phyloP scores from a whole-genome alignment of 2,113 vertebrate species.

The Microtus ochrogaster region DNA sequence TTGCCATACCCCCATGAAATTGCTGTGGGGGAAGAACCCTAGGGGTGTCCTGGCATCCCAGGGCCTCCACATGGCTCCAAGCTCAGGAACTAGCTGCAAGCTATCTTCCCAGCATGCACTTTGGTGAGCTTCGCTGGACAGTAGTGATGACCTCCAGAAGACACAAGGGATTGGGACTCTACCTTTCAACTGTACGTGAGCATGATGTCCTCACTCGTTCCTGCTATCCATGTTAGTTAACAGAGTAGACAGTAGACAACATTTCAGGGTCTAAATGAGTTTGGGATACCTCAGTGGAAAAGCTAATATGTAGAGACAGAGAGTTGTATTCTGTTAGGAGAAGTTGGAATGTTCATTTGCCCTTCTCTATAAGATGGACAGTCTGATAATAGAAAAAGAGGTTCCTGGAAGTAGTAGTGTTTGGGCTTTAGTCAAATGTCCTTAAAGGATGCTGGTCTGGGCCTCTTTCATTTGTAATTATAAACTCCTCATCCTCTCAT shows the following conservation, averaged over 20 bases:
- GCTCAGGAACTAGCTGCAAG: not conserved
- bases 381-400: not conserved
- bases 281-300: not conserved
- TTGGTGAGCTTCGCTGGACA: not conserved
- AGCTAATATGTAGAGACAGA: not conserved
- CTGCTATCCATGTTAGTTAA: not conserved
- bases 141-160: not conserved
- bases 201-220: not conserved
- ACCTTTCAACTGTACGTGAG: not conserved
- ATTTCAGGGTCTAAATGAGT: not conserved
- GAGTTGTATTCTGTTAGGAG: not conserved
- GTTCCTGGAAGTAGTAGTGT: not conserved
- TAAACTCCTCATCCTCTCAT: not conserved
- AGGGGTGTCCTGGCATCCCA: not conserved
- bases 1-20: not conserved
- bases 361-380: not conserved
- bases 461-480: not conserved
- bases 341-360: not conserved
- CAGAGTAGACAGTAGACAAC: not conserved
- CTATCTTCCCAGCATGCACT: not conserved
- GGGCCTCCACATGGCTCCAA: not conserved
- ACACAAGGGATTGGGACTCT: not conserved
- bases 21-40: not conserved
- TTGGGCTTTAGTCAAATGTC: not conserved
- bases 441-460: not conserved